phyloP scores from a whole-genome alignment of 2,797 vertebrate genomes.

The Danio tinwini region DNA sequence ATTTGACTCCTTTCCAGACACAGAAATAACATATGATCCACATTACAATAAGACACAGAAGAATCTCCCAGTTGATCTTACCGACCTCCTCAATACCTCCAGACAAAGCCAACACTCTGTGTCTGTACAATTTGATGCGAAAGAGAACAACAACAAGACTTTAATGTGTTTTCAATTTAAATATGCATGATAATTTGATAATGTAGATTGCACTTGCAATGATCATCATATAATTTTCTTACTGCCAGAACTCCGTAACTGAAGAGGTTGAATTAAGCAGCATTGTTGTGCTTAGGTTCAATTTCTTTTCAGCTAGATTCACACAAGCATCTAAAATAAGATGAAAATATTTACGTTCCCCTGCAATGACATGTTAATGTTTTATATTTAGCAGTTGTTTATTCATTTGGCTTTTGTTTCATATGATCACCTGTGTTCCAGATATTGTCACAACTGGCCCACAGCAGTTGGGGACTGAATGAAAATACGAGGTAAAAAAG shows the following conservation, averaged over 20 bases:
- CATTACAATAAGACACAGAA: no score
- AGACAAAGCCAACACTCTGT: slow-evolving; percentile 73
- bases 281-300: slow-evolving; percentile 55
- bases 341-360: neutral
- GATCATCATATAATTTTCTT: slow-evolving; percentile 47
- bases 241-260: slow-evolving; percentile 81
- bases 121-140: slow-evolving; percentile 56
- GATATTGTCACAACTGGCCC: slow-evolving; percentile 74
- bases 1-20: slow-evolving; percentile 80
- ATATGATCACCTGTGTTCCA: slow-evolving; percentile 73
- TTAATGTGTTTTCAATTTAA: neutral
- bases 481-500: no score
- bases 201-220: neutral
- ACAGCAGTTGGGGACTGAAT: slow-evolving; percentile 35
- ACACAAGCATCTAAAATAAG: slow-evolving; percentile 70
- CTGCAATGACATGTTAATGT: neutral
- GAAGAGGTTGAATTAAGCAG: slow-evolving; percentile 66
- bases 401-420: neutral
- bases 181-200: neutral
- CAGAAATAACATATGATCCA: slow-evolving; percentile 75
- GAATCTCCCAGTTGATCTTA: no score
- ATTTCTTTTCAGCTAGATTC: slow-evolving; percentile 64
- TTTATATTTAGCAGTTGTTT: neutral
- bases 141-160: neutral
- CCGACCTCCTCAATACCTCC: slow-evolving; percentile 72